Evolutionary conservation across 1,140 invertebrate species (phyloP), one percentile per base, ranked within the genome.

Genomic region (Armadillidium nasatum): DNA sequence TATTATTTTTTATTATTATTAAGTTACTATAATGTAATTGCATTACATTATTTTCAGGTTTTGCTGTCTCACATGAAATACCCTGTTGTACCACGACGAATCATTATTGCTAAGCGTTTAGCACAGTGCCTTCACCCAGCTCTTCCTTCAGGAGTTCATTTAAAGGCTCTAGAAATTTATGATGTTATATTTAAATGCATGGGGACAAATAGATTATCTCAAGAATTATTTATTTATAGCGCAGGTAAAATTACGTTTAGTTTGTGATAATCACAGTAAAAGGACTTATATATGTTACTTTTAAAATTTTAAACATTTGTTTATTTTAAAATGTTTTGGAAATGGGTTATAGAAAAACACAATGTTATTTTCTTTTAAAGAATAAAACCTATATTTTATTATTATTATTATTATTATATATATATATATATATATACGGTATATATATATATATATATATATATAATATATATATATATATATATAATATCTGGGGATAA

Each of bases 81-180:
- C 85, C 90, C 90, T 76, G 90, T 95, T n/a, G 94, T 97, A 82
- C 95, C 95, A 44, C 89, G 94, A 80, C 87, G 93, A 79, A 92
- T 96, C 76, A 94, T 94, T 82, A 94, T 98, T 82, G 93, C 93
- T 60, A 97, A 97, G 87, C 88, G 95, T 81, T 86, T 97, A 76
- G 93, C 95, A 72, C 95, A 97, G 88, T 98, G 95, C 85, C 92
- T 98, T 88, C 95, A 98, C 87, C 95, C 95, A 68, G 92, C 92
- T 45, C 86, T 98, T 75, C 95, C 95, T 22, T 86, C 91, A 78
- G 95, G 93, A 75, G 95, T 97, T 23, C 95, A 98, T 86, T 85
- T 96, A 44, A 96, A 97, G 86, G 94, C 94, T 23, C 85, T 97
- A 46, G 95, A 97, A 86, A 95, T 93, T 0, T 98, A 97, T 85